Evolutionary conservation across 2,888 invertebrate genomes (phyloP), one percentile per base, ranked within the genome.

Genomic region (Lapara coniferarum): DNA sequence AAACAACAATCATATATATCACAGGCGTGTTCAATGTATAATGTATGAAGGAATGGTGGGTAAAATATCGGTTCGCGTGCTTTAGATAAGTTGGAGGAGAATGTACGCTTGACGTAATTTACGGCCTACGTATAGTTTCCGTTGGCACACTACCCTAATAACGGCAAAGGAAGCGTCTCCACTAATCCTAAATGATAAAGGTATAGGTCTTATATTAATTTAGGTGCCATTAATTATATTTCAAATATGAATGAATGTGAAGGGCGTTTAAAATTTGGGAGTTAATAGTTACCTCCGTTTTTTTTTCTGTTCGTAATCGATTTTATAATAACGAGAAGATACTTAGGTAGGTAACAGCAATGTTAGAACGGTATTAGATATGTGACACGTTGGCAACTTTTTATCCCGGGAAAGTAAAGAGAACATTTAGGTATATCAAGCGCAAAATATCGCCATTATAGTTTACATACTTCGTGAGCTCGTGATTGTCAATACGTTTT

Each of bases 61-160:
- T 86, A 85, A 89, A 89, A 88, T 90, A 89, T 89, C 79, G 83
- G 84, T 80, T 91, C 78, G 90, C 91, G 89, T 91, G 90, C 77
- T 74, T 73, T 70, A 81, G 82, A 84, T 87, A 87, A 87, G 85
- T 88, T 88, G 81, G 71, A 71, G 76, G 71, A 71, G 78, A 78
- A 81, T 82, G 78, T 77, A 77, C 71, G 67, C 71, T 73, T 68
- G 70, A 70, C 71, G 75, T 80, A 79, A 81, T 82, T 81, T 81
- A 83, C 72, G 70, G 70, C 71, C 71, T 69, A 69, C 70, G 52
- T 52, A 44, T 25, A 63, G 68, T 63, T 66, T 69, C 68, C 63
- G 63, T 63, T 49, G 19, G 63, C 46, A 63, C 13, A 46, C 49
- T 46, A 63, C 19, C 63, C 46, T 63, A 49, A 63, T 63, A 63